Base-by-base conservation (phyloP, 2,797 vertebrate species). In the Phataginus tetradactyla region DNA sequence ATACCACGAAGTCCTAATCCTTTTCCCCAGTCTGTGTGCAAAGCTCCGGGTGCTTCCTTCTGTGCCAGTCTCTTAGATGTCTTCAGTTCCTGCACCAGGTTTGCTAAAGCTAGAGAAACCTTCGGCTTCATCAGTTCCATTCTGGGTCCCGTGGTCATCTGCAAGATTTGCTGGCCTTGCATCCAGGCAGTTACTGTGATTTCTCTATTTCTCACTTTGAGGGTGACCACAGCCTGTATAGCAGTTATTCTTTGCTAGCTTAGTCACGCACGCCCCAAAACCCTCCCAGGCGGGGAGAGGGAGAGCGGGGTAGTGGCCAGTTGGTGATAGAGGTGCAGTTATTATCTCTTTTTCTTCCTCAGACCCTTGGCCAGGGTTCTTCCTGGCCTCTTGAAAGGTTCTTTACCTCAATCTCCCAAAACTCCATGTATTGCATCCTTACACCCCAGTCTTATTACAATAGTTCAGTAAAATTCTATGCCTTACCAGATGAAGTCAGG, bases 11-110 rank as follows among this genome's bases (percentile, higher is more conserved):
- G 18, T 6, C 57, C 18, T 75, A 37, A 34, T 27, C 42, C 20
- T 42, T 69, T 84, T 29, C 34, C 18, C 1, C 1, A 42, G 0
- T 29, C 39, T 49, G 0, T 0, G 1, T 27, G 20, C 3, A 63
- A 68, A 92, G 23, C 51, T 66, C 18, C 39, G 27, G 37, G 29
- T 4, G 18, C n/a, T 78, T 81, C 7, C 17, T 87, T 71, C 51
- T 34, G 3, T 57, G 27, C 71, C 53, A 13, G 17, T 57, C 11
- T 69, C 45, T 42, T 53, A 45, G 21, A n/a, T 27, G 18, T 55
- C 32, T 66, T 84, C 12, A 4, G 0, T 80, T 0, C 0, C 1
- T 1, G 14, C 21, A 42, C 13, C 25, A 32, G 77, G 13, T 34
- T 42, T 45, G 61, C 68, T 63, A 68, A 69, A 95, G 18, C 39